Evolutionary conservation across 92 coral and sea anemone species (phyloP).

Genomic region (Epizoanthus scotinus): DNA sequence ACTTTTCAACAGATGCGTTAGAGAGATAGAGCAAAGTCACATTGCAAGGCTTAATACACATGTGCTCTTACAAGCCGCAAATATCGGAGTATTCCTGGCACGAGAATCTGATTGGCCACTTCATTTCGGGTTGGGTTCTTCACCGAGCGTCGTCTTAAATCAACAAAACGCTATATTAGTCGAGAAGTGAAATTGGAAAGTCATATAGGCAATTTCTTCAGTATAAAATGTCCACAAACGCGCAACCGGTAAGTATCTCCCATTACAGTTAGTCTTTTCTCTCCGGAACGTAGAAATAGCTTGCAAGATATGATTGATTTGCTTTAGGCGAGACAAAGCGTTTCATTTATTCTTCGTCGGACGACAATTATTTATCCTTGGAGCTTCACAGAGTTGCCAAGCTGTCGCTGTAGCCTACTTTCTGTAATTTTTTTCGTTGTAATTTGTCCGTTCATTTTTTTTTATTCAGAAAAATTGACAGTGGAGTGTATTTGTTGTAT

Average conservation of each 20-base stretch:
- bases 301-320: background rate
- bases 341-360: background rate
- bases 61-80: background rate
- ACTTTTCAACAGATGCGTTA: too few relatives aligned
- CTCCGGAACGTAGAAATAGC: background rate
- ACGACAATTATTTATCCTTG: background rate
- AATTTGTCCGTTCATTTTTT: background rate
- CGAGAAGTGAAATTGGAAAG: background rate
- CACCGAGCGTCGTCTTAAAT: slow-evolving; percentile 21
- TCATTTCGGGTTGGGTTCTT: slow-evolving; percentile 32
- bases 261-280: background rate
- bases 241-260: background rate
- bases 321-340: background rate
- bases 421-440: background rate
- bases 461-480: background rate
- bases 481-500: background rate
- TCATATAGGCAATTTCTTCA: background rate
- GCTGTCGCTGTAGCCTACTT: background rate
- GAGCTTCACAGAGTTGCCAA: background rate
- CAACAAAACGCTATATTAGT: background rate
- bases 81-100: slow-evolving; percentile 7
- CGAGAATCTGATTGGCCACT: slow-evolving; percentile 16
- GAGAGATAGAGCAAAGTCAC: too few relatives aligned
- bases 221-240: slow-evolving; percentile 10
- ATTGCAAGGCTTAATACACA: too few relatives aligned